Percentiles rank a stretch among this genome's conserved stretches.
Conservation (phyloP, 2,113 vertebrate genomes). For the Platichthys stellatus region DNA sequence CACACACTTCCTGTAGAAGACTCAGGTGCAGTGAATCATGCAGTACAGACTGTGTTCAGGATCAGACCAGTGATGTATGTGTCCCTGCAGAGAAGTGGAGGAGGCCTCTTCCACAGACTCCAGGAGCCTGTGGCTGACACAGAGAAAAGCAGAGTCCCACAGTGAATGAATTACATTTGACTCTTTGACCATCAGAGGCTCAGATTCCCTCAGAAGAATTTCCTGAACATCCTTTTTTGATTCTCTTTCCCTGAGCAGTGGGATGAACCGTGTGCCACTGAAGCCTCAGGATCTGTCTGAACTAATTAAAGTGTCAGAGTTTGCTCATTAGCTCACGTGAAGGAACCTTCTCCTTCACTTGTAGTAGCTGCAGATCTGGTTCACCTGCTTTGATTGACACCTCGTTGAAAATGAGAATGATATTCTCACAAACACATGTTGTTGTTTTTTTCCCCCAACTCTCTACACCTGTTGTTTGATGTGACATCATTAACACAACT, state of each 20-base stretch:
- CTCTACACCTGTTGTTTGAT: slow-evolving; percentile 15
- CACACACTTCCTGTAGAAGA: no score
- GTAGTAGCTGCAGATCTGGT: slow-evolving; percentile 16
- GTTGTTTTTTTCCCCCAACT: background rate
- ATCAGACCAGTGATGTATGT: slow-evolving; percentile 5
- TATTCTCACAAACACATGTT: background rate
- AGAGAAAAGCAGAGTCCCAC: slow-evolving; percentile 29
- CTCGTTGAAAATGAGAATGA: background rate
- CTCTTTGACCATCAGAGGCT: slow-evolving; percentile 28
- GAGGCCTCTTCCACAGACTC: slow-evolving; percentile 35
- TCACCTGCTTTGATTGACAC: slow-evolving; percentile 6
- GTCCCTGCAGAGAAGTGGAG: slow-evolving; percentile 25
- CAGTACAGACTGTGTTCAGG: no score
- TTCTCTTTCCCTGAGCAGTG: background rate
- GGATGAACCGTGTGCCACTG: slow-evolving; percentile 7
- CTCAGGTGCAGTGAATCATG: no score
- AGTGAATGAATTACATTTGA: slow-evolving; percentile 43
- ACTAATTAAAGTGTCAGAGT: slow-evolving; percentile 13
- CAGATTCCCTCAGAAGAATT: slow-evolving; percentile 25
- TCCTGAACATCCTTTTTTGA: slow-evolving; percentile 7
- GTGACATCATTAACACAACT: slow-evolving; percentile 12
- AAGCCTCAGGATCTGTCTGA: slow-evolving; percentile 25
- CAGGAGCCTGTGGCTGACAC: slow-evolving; percentile 14
- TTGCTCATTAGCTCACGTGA: slow-evolving; percentile 40
- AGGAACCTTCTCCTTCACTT: slow-evolving; percentile 17